Evolutionary conservation across 2,888 invertebrate species (phyloP), one percentile per base, ranked within the genome.

Genomic region (Encarsia formosa): DNA sequence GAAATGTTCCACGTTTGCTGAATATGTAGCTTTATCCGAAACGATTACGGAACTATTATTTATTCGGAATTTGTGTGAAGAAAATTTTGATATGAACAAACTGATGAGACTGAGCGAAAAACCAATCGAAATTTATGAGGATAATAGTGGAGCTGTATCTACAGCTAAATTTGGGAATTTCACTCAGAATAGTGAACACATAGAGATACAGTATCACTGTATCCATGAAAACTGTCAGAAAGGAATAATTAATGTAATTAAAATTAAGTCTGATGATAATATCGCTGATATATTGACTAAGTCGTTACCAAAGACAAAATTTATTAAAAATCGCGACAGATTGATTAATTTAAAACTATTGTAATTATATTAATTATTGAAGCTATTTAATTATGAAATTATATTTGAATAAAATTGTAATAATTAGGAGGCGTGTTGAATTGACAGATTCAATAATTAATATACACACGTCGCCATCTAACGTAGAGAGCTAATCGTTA

Each of bases 21-120:
- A 60, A 40, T 58, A 57, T 45, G 50, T 58, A 18, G 60, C 57
- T 0, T 29, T 60, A 26, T 58, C 57, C 2, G 55, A 59, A 31
- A 45, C 40, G 16, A 15, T 31, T 31, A 31, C 13, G 11, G 6
- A 31, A 3, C 13, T 31, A 11, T 31, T 31, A 6, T 31, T n/a
- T n/a, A n/a, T n/a, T n/a, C n/a, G n/a, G n/a, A n/a, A n/a, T n/a
- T n/a, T n/a, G n/a, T n/a, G n/a, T n/a, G n/a, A n/a, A n/a, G n/a
- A n/a, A n/a, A n/a, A n/a, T n/a, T n/a, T n/a, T n/a, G n/a, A n/a
- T n/a, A n/a, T n/a, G n/a, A n/a, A n/a, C n/a, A n/a, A n/a, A n/a
- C n/a, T n/a, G n/a, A n/a, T n/a, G n/a, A n/a, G n/a, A n/a, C n/a
- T n/a, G n/a, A n/a, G n/a, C n/a, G n/a, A n/a, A n/a, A n/a, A n/a